Conservation (phyloP, 1,140 invertebrate species). For the Papilio aristodemus region DNA sequence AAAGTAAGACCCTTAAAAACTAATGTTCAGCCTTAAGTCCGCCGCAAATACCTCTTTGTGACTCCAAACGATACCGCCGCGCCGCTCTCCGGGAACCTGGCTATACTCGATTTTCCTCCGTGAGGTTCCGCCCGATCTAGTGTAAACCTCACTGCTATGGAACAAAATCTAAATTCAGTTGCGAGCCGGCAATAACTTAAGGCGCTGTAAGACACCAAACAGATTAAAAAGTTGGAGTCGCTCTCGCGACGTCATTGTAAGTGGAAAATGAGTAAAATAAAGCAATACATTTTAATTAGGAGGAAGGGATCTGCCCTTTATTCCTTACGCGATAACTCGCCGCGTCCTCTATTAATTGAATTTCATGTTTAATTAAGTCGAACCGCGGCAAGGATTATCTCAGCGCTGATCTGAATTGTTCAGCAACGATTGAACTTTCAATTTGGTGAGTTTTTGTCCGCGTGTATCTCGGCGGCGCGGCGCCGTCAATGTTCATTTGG, state of each 20-base stretch:
- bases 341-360: constrained; percentile 76
- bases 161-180: constrained; percentile 41
- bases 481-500: constrained; percentile 2
- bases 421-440: constrained; percentile 56
- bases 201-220: constrained; percentile 60
- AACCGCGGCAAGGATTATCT: constrained; percentile 63
- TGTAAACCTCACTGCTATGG: constrained; percentile 24
- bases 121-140: constrained; percentile 33
- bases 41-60: constrained; percentile 79
- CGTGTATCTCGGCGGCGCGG: constrained; percentile 35
- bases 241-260: constrained; percentile 77
- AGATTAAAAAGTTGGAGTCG: constrained; percentile 79
- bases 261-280: constrained; percentile 80
- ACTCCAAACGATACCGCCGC: constrained; percentile 63
- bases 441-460: constrained; percentile 58
- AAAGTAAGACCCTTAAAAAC: constrained; percentile 79
- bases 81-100: constrained; percentile 56
- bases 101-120: constrained; percentile 57
- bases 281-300: constrained; percentile 80
- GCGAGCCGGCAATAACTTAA: constrained; percentile 44
- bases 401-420: constrained; percentile 59
- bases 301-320: constrained; percentile 75
- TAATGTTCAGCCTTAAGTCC: constrained; percentile 77
- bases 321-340: constrained; percentile 75
- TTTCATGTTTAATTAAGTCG: constrained; percentile 79